phyloP scores from a whole-genome alignment of 1,140 invertebrate species.

The Tetramorium alpestre region DNA sequence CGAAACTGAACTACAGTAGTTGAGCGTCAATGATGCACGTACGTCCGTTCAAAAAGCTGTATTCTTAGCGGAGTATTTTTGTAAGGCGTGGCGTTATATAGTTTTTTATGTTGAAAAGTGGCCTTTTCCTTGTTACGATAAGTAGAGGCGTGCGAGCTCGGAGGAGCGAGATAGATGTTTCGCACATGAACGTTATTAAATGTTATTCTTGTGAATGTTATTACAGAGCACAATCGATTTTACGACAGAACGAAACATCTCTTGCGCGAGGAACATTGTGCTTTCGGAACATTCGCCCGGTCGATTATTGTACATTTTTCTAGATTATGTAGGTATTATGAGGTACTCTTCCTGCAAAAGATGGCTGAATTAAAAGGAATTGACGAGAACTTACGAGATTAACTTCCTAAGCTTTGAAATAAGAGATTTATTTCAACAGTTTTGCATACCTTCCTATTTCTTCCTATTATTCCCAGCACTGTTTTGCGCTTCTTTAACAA shows the following conservation, averaged over 20 bases:
- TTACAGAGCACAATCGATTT: constrained; percentile 67
- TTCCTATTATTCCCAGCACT: background rate
- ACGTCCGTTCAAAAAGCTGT: constrained; percentile 52
- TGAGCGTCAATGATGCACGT: constrained; percentile 57
- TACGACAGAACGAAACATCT: constrained; percentile 74
- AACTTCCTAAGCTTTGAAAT: constrained; percentile 66
- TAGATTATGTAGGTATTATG: constrained; percentile 9
- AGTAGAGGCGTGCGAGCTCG: constrained; percentile 69
- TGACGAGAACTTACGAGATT: constrained; percentile 49
- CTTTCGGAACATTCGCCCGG: background rate
- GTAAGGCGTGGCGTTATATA: constrained; percentile 53
- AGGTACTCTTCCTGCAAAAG: background rate
- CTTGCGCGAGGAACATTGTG: background rate
- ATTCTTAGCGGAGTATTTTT: constrained; percentile 64
- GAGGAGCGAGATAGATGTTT: constrained; percentile 47
- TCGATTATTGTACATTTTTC: constrained; percentile 38
- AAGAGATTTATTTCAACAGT: constrained; percentile 13
- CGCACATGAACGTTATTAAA: constrained; percentile 68
- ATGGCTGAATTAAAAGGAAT: constrained; percentile 26
- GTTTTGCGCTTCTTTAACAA: background rate
- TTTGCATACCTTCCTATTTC: background rate
- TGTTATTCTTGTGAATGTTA: constrained; percentile 74
- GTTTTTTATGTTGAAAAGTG: constrained; percentile 65
- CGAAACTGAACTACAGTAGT: background rate
- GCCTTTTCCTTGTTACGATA: constrained; percentile 71